Base-by-base conservation (phyloP, 2,888 invertebrate species). In the Chrysolina americana region DNA sequence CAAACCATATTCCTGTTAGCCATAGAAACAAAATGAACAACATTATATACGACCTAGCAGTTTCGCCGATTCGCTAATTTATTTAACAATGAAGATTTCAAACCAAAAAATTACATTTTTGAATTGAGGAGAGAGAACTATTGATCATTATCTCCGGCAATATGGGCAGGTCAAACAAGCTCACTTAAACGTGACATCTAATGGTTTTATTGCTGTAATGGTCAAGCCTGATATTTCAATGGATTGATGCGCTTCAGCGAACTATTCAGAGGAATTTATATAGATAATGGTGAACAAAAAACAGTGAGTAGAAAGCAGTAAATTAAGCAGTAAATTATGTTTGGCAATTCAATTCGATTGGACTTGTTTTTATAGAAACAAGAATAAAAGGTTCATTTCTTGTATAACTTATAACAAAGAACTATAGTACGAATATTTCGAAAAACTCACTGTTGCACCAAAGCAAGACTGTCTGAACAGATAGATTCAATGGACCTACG, bases 161-260 rank as follows among this genome's bases (percentile, higher is more conserved):
- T 59, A 36, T 36, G 36, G 36, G 15, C n/a, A 15, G 36, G 36
- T 36, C n/a, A 15, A 59, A 59, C 28, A n/a, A 59, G 59, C 23
- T 59, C 59, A 59, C 36, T 59, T 59, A 59, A 59, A 28, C 28
- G 59, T 59, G 21, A 53, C 17, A 53, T 53, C 10, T 21, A 53
- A 53, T 53, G 53, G 53, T 59, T 36, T 59, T n/a, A 28, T 59
- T 59, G 59, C 59, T 28, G 59, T n/a, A n/a, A 28, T 59, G 59
- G 28, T 28, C 9, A 10, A 59, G 36, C 59, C 59, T 59, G 59
- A 59, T 59, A 28, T 36, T 59, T 59, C 15, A 59, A 59, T 59
- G 59, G 36, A 59, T 59, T 28, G 59, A 59, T 59, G 59, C 59
- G 59, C 59, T 59, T 59, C 59, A 59, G 8, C 23, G 59, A 28